phyloP scores from a whole-genome alignment of 2,113 vertebrate species.

The Mus musculus region GRCm39 chr5:29984501-29985000 shows the following conservation, averaged over 20 bases:
- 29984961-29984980: no score
- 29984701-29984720: not conserved
- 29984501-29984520: not conserved
- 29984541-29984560: no score
- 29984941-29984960: not conserved
- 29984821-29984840: not conserved
- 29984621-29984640: not conserved
- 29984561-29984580: not conserved
- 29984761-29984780: not conserved
- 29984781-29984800: not conserved
- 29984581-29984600: not conserved
- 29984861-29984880: not conserved
- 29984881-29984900: not conserved
- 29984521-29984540: not conserved
- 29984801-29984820: not conserved
- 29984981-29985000: not conserved
- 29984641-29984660: not conserved
- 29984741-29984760: not conserved
- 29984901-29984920: not conserved
- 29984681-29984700: not conserved
- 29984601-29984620: not conserved
- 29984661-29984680: not conserved
- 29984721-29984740: accelerated
- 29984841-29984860: not conserved
- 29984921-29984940: not conserved